Evolutionary conservation across 2,113 vertebrate species (phyloP).

Genomic region (Hemiscyllium ocellatum): DNA sequence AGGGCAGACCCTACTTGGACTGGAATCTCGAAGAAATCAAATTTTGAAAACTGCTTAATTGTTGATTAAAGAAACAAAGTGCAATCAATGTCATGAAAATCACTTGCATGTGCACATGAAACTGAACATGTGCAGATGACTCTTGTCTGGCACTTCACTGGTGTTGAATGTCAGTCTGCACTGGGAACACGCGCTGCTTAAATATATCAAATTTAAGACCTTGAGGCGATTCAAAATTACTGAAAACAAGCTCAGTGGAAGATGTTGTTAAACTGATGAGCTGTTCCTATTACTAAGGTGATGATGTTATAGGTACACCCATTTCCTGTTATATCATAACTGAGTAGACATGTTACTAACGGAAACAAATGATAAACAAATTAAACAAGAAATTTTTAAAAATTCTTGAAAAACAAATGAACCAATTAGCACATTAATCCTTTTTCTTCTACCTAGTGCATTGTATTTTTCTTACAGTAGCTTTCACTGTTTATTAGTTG

Average conservation of each 20-base stretch:
- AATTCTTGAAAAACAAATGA: not conserved
- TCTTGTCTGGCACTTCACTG: too few relatives aligned
- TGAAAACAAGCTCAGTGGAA: not conserved
- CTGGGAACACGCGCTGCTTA: too few relatives aligned
- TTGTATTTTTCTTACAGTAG: not conserved
- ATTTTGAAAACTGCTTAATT: too few relatives aligned
- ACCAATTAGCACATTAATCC: not conserved
- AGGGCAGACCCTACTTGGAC: too few relatives aligned
- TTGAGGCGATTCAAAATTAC: not conserved
- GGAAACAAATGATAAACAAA: not conserved
- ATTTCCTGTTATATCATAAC: not conserved
- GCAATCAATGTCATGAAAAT: too few relatives aligned
- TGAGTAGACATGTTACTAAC: not conserved
- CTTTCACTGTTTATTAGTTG: not conserved
- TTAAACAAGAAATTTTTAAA: not conserved
- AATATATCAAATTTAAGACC: not conserved
- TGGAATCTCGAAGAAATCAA: too few relatives aligned
- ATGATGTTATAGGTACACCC: not conserved
- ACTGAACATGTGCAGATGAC: too few relatives aligned
- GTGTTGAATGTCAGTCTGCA: too few relatives aligned
- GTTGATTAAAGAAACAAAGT: too few relatives aligned
- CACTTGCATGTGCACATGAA: too few relatives aligned
- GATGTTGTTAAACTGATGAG: not conserved
- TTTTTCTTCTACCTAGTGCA: not conserved
- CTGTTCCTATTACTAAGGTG: not conserved